Conservation (phyloP, 2,888 invertebrate genomes). For the Augochlorella aurata region DNA sequence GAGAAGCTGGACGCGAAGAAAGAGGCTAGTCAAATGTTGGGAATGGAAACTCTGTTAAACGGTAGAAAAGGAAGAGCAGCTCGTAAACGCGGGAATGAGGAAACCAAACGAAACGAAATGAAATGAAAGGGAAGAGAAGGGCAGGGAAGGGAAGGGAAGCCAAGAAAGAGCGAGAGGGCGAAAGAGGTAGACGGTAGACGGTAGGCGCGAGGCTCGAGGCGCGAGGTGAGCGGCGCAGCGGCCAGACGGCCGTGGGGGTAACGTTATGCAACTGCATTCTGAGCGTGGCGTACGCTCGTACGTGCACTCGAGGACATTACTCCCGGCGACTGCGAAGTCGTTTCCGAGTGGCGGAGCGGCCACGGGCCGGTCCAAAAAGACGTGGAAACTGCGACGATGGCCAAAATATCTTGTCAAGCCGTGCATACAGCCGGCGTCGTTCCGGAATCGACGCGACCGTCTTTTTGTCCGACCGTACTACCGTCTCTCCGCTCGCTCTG, state of each 20-base stretch:
- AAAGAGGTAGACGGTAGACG: neutral
- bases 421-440: neutral
- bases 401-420: conserved; percentile 46
- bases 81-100: neutral
- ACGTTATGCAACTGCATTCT: conserved; percentile 68
- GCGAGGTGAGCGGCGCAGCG: conserved; percentile 5
- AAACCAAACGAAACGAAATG: neutral
- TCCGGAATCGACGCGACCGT: conserved; percentile 33
- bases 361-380: conserved; percentile 45
- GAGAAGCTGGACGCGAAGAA: neutral
- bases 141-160: neutral
- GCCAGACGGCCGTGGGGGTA: conserved; percentile 40
- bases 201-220: neutral
- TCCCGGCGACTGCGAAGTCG: conserved; percentile 48
- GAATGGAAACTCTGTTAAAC: neutral
- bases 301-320: conserved; percentile 67
- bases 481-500: neutral
- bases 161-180: neutral
- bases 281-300: conserved; percentile 59
- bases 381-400: conserved; percentile 42
- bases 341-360: conserved; percentile 34
- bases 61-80: neutral
- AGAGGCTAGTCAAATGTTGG: neutral
- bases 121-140: neutral
- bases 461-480: neutral